Evolutionary conservation across 2,797 vertebrate genomes (phyloP), one percentile per base, ranked within the genome.

Genomic region (Syngnathus acus): DNA sequence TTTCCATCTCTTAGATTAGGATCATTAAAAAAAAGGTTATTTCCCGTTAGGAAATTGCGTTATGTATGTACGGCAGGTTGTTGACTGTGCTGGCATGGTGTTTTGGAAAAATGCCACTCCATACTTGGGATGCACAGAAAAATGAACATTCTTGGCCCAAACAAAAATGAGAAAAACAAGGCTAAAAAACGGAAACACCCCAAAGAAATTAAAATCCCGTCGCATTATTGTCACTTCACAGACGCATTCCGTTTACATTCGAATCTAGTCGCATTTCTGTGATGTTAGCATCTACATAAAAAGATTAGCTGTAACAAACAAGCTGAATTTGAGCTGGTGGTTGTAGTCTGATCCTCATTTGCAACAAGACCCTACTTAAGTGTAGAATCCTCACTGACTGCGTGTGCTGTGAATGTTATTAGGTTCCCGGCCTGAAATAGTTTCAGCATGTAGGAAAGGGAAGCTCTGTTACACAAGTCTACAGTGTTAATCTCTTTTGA

Each of bases 401-500:
- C 16, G 78, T 42, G 59, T 23, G n/a, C 19, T 77, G 74, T 32
- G 51, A 43, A 38, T 68, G 82, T 70, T 69, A 67, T 67, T 71
- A 70, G 82, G 73, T 83, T 80, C 66, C 60, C 3, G 42, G 78
- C 76, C 65, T 38, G 72, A 3, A 72, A 83, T 79, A 76, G 65
- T 80, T 77, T 82, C 79, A 82, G 58, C 23, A 50, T 23, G 72
- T 73, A 71, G 75, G 76, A 75, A 75, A 73, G 72, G 73, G 57
- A 73, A 72, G 69, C 71, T 19, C 37, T 16, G 81, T 85, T 82
- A 80, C 85, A 82, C 72, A 57, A 4, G 68, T 43, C 68, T 57
- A 32, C 71, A 69, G 77, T 64, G 79, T 76, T 89, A 83, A 86
- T 83, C 81, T 83, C 64, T 65, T 65, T 61, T 64, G 73, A 74